Base-by-base conservation (phyloP, 2,113 vertebrate genomes). In the Puffinus mauretanicus region DNA sequence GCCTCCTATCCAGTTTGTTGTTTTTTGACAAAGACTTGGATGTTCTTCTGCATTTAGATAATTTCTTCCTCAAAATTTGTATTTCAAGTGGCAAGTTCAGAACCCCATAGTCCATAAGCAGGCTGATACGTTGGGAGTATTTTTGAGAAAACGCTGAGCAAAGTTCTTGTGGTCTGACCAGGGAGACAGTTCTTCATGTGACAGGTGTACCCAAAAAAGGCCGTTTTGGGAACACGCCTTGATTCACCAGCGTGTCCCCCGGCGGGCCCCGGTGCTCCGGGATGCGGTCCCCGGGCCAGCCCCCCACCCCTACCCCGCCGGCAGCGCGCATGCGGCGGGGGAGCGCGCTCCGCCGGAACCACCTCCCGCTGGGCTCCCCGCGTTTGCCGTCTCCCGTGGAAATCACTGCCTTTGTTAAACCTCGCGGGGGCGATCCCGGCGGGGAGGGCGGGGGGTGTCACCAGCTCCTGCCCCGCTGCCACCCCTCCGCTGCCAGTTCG, bases 221-320 rank as follows among this genome's bases (percentile, higher is more conserved):
- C 42, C 2, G 3, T 3, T 8, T 8, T 5, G 66, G 64, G 9
- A 19, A 4, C 62, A 2, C 40, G 2, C 46, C 11, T 10, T 0
- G 21, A 11, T 3, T 16, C 81, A 4, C 32, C 81, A 19, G 26
- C 36, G 1, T 0, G 54, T 46, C 29, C 82, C 32, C 10, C 5
- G 13, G 24, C 46, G 14, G 21, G 24, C 26, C 11, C 29, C 13
- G 64, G 13, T 13, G 70, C 64, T 32, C 8, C 26, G 57, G 67
- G 38, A 13, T 62, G 40, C 49, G 13, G 21, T 13, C 24, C 19
- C 20, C 13, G 27, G 22, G 29, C 20, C 40, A 29, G 21, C 57
- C 52, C 29, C 8, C 17, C 18, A 51, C 6, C 1, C 52, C 4
- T 12, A 40, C 40, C 40, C 19, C 47, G 47, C 11, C 16, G 4